phyloP scores from a whole-genome alignment of 2,888 invertebrate genomes.

The Drosophila koepferae region DNA sequence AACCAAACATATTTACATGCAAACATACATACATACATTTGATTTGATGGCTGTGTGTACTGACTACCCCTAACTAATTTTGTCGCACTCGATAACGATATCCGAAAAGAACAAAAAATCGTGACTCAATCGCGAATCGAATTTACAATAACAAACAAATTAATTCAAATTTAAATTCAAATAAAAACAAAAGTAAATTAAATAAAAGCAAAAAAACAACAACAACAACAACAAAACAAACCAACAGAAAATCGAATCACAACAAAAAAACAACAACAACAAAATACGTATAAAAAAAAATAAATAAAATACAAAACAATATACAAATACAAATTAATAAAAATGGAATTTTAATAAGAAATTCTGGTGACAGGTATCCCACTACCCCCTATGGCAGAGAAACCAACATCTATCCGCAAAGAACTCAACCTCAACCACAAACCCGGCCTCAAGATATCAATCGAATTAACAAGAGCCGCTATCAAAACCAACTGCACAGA shows the following conservation, averaged over 20 bases:
- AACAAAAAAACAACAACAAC: conserved; percentile 22
- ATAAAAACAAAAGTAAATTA: conserved; percentile 9
- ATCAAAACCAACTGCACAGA: conserved; percentile 30
- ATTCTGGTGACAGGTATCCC: conserved; percentile 54
- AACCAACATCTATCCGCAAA: conserved; percentile 25
- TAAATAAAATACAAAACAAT: not conserved
- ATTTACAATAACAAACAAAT: conserved; percentile 11
- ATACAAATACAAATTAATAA: not conserved
- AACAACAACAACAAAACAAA: conserved; percentile 27
- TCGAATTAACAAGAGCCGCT: conserved; percentile 33
- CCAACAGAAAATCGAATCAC: conserved; percentile 3
- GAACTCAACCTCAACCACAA: conserved; percentile 29
- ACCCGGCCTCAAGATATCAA: conserved; percentile 39
- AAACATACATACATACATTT: conserved; percentile 35
- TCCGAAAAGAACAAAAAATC: conserved; percentile 15
- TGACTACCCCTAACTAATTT: conserved; percentile 65
- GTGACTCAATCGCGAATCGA: conserved; percentile 25
- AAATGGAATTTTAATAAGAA: conserved; percentile 39
- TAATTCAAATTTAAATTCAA: not conserved
- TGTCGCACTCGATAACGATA: conserved; percentile 37
- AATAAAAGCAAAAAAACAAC: conserved; percentile 21
- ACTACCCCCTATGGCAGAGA: conserved; percentile 39
- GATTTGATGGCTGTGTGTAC: conserved; percentile 71
- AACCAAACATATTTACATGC: conserved; percentile 15
- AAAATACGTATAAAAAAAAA: conserved; percentile 25